Conservation (phyloP, 2,797 vertebrate genomes). For the Xyrichtys novacula region DNA sequence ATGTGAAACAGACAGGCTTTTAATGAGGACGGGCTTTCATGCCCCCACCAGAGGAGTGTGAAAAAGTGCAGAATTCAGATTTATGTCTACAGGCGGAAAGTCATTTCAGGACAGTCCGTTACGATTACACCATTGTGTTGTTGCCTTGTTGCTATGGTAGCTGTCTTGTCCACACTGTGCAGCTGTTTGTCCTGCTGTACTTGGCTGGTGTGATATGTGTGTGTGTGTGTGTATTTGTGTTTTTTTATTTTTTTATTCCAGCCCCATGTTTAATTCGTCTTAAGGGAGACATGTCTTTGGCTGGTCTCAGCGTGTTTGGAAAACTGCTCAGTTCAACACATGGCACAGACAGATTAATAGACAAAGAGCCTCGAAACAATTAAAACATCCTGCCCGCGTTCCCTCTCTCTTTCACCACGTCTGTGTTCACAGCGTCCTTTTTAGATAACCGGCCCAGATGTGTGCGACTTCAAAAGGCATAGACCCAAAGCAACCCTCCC, state of each 20-base stretch:
- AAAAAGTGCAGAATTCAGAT: slow-evolving; percentile 36
- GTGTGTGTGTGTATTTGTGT: slow-evolving; percentile 15
- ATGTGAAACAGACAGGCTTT: slow-evolving; percentile 55
- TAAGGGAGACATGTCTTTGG: slow-evolving; percentile 33
- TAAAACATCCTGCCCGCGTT: slow-evolving; percentile 25
- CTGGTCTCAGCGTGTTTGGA: slow-evolving; percentile 34
- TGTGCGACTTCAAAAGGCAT: slow-evolving; percentile 79
- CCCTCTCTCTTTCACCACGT: slow-evolving; percentile 19
- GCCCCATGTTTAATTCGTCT: slow-evolving; percentile 32
- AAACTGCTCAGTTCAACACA: slow-evolving; percentile 49
- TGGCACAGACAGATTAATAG: slow-evolving; percentile 45
- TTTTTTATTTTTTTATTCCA: too few relatives aligned
- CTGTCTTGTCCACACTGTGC: slow-evolving; percentile 55
- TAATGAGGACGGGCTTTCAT: slow-evolving; percentile 50
- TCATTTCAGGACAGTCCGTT: slow-evolving; percentile 63
- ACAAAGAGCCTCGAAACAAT: slow-evolving; percentile 53
- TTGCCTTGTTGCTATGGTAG: slow-evolving; percentile 67
- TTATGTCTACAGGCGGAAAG: slow-evolving; percentile 47
- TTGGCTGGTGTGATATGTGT: slow-evolving; percentile 38
- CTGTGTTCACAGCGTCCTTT: slow-evolving; percentile 67
- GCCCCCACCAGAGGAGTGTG: slow-evolving; percentile 28
- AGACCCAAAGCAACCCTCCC: slow-evolving; percentile 62
- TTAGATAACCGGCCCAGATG: slow-evolving; percentile 81
- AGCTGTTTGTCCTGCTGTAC: slow-evolving; percentile 70
- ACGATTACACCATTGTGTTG: slow-evolving; percentile 61